A percentile compares a stretch with the other conserved stretches of the same genome.
Conservation (phyloP, 2,888 invertebrate species). For the Drosophila falleni region DNA sequence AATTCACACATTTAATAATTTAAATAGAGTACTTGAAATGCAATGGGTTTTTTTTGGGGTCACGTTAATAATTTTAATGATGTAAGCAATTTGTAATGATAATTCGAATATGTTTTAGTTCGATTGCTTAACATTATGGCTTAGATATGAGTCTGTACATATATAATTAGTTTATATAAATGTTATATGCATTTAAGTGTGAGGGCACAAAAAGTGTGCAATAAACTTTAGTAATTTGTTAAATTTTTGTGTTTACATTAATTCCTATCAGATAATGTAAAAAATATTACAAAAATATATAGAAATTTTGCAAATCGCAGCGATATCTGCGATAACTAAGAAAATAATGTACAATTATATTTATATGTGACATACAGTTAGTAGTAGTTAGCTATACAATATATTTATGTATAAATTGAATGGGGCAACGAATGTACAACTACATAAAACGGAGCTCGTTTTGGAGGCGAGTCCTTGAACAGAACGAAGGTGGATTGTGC, state of each 20-base stretch:
- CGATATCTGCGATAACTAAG: slow-evolving; percentile 19
- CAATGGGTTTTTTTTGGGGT: slow-evolving; percentile 29
- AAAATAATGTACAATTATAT: slow-evolving; percentile 42
- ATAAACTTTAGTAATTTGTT: slow-evolving; percentile 13
- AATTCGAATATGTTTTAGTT: slow-evolving; percentile 33
- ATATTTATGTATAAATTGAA: slow-evolving; percentile 3
- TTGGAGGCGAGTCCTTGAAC: slow-evolving; percentile 51
- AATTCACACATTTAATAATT: slow-evolving; percentile 56
- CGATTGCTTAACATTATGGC: slow-evolving; percentile 43
- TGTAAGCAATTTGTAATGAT: slow-evolving; percentile 19
- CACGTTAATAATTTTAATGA: slow-evolving; percentile 17
- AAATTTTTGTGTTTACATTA: slow-evolving; percentile 27
- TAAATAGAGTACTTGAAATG: slow-evolving; percentile 46
- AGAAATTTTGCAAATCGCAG: slow-evolving; percentile 20
- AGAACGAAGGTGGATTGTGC: slow-evolving; percentile 36
- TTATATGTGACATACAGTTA: slow-evolving; percentile 20
- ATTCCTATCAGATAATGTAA: slow-evolving; percentile 34
- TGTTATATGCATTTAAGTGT: slow-evolving; percentile 30
- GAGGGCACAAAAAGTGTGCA: slow-evolving; percentile 34
- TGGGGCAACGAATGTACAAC: slow-evolving; percentile 52
- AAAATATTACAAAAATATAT: slow-evolving; percentile 44
- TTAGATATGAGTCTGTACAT: slow-evolving; percentile 32
- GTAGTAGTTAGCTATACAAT: slow-evolving; percentile 19
- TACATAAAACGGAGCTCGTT: slow-evolving; percentile 40
- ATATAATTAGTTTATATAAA: slow-evolving; percentile 18